phyloP scores from a whole-genome alignment of 2,797 vertebrate species.

The Thripadectes ignobilis region DNA sequence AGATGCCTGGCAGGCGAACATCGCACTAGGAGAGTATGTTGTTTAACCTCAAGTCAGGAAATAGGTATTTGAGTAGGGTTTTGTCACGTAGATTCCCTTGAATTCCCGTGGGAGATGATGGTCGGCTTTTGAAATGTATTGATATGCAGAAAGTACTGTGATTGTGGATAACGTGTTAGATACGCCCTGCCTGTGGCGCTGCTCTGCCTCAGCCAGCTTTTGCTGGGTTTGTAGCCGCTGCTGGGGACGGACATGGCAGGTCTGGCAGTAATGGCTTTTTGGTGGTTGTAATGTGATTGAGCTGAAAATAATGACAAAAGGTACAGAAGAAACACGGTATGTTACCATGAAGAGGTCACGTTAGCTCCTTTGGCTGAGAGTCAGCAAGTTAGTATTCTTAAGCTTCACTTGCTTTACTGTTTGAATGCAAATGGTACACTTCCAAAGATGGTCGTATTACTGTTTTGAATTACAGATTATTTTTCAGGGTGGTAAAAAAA shows the following conservation, averaged over 20 bases:
- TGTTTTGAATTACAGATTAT: neutral
- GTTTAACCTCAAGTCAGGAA: neutral
- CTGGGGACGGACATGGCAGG: too few relatives aligned
- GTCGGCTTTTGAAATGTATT: neutral
- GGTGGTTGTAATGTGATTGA: neutral
- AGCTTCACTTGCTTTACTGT: neutral
- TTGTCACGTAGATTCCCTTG: neutral
- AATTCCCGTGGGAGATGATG: neutral
- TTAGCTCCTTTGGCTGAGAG: neutral
- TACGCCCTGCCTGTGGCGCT: neutral
- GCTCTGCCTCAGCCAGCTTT: neutral
- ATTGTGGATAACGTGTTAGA: neutral
- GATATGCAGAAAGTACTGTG: neutral
- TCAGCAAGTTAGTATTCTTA: neutral
- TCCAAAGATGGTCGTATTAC: neutral
- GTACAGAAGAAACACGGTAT: accelerated
- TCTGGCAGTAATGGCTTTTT: neutral
- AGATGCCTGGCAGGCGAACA: accelerated
- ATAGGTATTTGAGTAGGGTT: neutral
- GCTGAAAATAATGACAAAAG: neutral
- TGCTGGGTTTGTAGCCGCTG: neutral
- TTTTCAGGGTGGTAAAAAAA: neutral
- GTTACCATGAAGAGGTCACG: accelerated
- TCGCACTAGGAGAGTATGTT: neutral
- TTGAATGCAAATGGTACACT: neutral